Conservation (phyloP, 2,888 invertebrate genomes). For the Dryadula phaetusa region DNA sequence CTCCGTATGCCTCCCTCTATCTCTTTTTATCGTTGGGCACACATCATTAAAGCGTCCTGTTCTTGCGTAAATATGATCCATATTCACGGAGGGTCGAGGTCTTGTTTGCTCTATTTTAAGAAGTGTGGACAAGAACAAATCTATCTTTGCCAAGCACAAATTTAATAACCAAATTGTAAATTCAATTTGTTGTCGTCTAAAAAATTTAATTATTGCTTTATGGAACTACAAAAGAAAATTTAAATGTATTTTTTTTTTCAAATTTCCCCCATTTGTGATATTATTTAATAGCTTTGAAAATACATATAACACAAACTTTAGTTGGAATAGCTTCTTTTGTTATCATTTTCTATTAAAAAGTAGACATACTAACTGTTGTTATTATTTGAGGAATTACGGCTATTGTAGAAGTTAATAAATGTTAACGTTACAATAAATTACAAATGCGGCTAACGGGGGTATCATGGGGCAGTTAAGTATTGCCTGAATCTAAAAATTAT, state of each 20-base stretch:
- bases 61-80: conserved; percentile 70
- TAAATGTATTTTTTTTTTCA: too few relatives aligned
- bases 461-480: neutral
- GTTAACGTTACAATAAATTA: neutral
- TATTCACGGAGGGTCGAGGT: conserved; percentile 65
- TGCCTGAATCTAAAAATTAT: neutral
- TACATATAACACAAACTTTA: too few relatives aligned
- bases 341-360: too few relatives aligned
- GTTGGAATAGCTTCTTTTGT: too few relatives aligned
- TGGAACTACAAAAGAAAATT: neutral
- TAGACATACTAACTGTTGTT: too few relatives aligned
- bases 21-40: conserved; percentile 65
- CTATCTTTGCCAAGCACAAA: conserved; percentile 53
- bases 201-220: conserved; percentile 1
- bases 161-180: conserved; percentile 46
- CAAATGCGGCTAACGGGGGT: neutral
- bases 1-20: conserved; percentile 65
- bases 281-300: neutral
- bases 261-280: too few relatives aligned
- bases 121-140: conserved; percentile 63
- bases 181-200: conserved; percentile 9
- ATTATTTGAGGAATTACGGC: too few relatives aligned
- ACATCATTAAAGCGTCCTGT: conserved; percentile 65
- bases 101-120: conserved; percentile 67
- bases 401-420: too few relatives aligned